Evolutionary conservation across 2,113 vertebrate species (phyloP), one percentile per base, ranked within the genome.

Genomic region (Anser brachyrhynchus): DNA sequence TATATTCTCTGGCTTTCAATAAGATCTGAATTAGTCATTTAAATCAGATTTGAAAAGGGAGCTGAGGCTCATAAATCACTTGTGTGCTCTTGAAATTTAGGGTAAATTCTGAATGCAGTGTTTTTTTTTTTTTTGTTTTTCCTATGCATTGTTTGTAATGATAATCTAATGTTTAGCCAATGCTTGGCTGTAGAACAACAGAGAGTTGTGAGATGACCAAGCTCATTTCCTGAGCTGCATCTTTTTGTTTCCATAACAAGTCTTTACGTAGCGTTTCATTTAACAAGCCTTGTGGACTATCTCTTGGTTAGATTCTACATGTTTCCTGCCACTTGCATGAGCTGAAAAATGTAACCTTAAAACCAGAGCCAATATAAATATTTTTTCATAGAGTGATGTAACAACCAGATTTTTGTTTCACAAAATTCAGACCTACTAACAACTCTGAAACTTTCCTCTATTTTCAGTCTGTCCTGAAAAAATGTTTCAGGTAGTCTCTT

Each of bases 281-380:
- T 96, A 89, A 59, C 49, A 87, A 82, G 59, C 71, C 87, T 95
- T 91, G 66, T 77, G 81, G 84, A 81, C 93, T 94, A 83, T 94
- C 95, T 90, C 89, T 92, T 93, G 90, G 94, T 90, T 87, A 75
- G 92, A 94, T 96, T 96, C 95, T 83, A 78, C 11, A 6, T 64
- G 41, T 93, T 97, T 96, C 92, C 91, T 93, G 84, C 71, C 87
- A 80, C 85, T 96, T 89, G 83, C 81, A 81, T 67, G 79, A 96
- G 91, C 72, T 91, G 75, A 95, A 94, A 94, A 94, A 95, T 52
- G 55, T 75, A 96, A 52, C 73, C 55, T 83, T 89, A 92, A 93
- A 93, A 69, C 79, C 88, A 94, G 55, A 90, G 96, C 94, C 92
- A 97, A 95, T 71, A 76, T 62, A 97, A 97, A 97, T 95, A 92